Percentiles rank a stretch among this genome's conserved stretches.
These are phyloP conservation scores for Diorhabda elongata DNA, from an alignment of 1,140 invertebrate genomes.

Conservation along the genomic window DNA sequence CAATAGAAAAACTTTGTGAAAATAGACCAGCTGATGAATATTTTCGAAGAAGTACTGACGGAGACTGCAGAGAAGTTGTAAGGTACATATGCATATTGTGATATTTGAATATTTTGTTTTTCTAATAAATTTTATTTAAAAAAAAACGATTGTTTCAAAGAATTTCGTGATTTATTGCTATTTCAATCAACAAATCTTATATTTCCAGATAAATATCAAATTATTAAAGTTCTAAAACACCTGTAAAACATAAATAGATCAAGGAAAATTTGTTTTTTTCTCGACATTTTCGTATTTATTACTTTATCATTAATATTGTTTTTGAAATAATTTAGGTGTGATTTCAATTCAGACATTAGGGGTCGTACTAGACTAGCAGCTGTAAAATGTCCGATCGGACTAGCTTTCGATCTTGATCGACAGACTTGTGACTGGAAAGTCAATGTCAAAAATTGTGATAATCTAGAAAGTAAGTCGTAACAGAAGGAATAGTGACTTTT, in stretches of 20 bases:
- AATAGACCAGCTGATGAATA: constrained; percentile 84
- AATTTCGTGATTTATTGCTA: no score
- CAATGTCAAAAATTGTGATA: constrained; percentile 91
- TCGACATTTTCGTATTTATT: no score
- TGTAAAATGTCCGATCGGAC: constrained; percentile 81
- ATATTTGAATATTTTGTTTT: no score
- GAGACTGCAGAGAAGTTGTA: constrained; percentile 87
- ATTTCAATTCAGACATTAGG: constrained; percentile 80
- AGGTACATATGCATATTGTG: constrained; percentile 57
- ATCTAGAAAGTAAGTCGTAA: constrained; percentile 82
- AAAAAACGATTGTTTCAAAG: no score
- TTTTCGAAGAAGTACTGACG: constrained; percentile 77
- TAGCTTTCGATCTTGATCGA: constrained; percentile 90
- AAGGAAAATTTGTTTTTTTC: no score
- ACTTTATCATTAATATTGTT: constrained; percentile 11
- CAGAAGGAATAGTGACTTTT: constrained; percentile 43
- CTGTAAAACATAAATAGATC: no score
- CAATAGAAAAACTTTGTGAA: constrained; percentile 78
- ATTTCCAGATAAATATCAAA: no score
- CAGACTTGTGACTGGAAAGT: constrained; percentile 96
- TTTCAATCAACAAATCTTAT: no score
- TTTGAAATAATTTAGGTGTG: constrained; percentile 64
- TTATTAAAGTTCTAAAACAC: no score
- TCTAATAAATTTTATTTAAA: no score
- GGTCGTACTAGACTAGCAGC: constrained; percentile 79